phyloP scores from a whole-genome alignment of 2,888 invertebrate genomes.

The Drosophila longiperda region DNA sequence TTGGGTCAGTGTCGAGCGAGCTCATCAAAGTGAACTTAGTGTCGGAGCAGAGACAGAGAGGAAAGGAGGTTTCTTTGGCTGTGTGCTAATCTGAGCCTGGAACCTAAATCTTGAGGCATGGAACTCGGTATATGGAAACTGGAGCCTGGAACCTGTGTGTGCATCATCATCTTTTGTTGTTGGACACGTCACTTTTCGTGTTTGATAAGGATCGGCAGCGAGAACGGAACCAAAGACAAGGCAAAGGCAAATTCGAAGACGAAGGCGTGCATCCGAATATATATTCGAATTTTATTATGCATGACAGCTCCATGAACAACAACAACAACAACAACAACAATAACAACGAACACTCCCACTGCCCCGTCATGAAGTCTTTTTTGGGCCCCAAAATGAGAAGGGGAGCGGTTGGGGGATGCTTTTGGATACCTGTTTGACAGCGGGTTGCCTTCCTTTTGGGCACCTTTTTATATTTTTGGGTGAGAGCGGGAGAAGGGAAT shows the following conservation, averaged over 20 bases:
- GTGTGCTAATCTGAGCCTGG: conserved; percentile 23
- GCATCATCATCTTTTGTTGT: conserved; percentile 70
- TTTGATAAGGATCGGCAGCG: conserved; percentile 77
- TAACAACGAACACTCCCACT: conserved; percentile 63
- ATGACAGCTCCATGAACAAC: conserved; percentile 70
- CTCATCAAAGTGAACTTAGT: conserved; percentile 25
- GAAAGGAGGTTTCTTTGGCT: conserved; percentile 7
- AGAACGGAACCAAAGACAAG: conserved; percentile 48
- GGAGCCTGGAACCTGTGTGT: conserved; percentile 35
- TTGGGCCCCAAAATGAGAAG: background rate
- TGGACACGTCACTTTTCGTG: conserved; percentile 76
- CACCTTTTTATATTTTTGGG: conserved; percentile 78
- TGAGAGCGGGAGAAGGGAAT: background rate
- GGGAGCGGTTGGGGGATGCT: conserved; percentile 10
- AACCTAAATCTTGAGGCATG: background rate
- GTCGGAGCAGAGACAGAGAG: background rate
- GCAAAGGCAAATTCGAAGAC: conserved; percentile 35
- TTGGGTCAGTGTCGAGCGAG: conserved; percentile 64
- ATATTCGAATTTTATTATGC: conserved; percentile 77
- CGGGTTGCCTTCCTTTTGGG: conserved; percentile 61
- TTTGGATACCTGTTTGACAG: conserved; percentile 73
- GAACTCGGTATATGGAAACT: conserved; percentile 11
- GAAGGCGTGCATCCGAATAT: conserved; percentile 75
- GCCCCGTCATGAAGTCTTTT: conserved; percentile 50
- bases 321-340: conserved; percentile 44